Evolutionary conservation across 2,797 vertebrate species (phyloP), one percentile per base, ranked within the genome.

Genomic region (Cyclura pinguis): DNA sequence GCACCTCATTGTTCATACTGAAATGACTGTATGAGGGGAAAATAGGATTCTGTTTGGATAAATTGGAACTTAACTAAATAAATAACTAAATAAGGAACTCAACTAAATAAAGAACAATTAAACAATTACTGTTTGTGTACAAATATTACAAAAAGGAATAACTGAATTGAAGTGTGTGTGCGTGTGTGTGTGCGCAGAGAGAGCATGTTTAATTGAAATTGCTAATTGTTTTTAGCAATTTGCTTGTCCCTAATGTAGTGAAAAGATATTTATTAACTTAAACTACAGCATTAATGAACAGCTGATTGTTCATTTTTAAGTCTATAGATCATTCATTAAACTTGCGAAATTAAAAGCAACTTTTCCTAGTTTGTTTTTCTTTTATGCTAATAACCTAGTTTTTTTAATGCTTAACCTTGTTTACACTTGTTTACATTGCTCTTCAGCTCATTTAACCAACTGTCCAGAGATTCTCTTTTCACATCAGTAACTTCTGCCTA

Each of bases 401-500:
- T 3, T 47, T 47, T 86, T 50, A 38, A 35, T 29, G 20, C 32
- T 55, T 67, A 59, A 84, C 77, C 59, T 12, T 88, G 67, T 95
- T 92, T 94, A 94, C 85, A 73, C 69, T n/a, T 7, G 52, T 42
- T 62, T 59, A 42, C 9, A 93, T 32, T 81, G 85, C 14, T 93
- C 90, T 27, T 92, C 91, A 92, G 80, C 7, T 93, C 92, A 93
- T 89, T 91, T 91, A 89, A 87, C 81, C 92, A 78, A 95, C 84
- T 96, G 91, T 86, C 73, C 69, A 90, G 3, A 85, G 52, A 91
- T 82, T 83, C 93, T 67, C 64, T 72, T 91, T 86, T 59, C 84
- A 92, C 85, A n/a, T 95, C 91, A 94, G 88, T 94, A 91, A 96
- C 16, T 73, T 86, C 57, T 77, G 38, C 55, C 84, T 93, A 85